phyloP scores from a whole-genome alignment of 92 coral and sea anemone species.

The Parazoanthus swiftii region DNA sequence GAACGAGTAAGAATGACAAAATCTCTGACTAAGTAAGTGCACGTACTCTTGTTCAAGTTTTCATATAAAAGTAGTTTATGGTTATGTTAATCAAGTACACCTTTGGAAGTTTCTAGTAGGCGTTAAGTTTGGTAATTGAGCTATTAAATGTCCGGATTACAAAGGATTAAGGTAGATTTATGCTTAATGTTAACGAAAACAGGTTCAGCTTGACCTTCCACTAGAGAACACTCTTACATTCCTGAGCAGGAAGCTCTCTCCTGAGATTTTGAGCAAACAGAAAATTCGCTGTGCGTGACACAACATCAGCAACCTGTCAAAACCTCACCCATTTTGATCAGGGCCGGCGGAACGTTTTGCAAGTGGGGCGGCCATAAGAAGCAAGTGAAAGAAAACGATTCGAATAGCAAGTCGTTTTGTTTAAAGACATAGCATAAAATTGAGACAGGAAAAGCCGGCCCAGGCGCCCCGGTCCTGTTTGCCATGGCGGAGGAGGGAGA shows the following conservation, averaged over 20 bases:
- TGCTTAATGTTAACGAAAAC: not conserved
- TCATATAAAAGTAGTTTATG: not conserved
- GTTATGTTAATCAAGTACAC: not conserved
- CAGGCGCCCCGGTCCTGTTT: no score
- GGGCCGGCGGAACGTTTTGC: no score
- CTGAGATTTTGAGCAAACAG: not conserved
- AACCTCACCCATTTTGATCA: no score
- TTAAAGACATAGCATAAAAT: no score
- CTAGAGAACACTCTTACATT: not conserved
- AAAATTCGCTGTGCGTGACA: no score
- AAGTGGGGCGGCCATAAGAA: no score
- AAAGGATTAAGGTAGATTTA: not conserved
- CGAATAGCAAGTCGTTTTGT: no score
- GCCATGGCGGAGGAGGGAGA: not conserved
- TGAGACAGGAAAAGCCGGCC: no score
- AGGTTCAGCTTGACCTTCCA: not conserved
- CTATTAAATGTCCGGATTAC: constrained; percentile 8
- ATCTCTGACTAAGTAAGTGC: not conserved
- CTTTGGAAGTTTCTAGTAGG: constrained; percentile 6
- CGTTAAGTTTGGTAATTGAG: not conserved
- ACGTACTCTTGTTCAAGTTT: not conserved
- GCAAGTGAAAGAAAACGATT: not conserved
- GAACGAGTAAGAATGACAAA: not conserved
- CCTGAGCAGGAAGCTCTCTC: not conserved
- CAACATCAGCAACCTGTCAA: no score